Evolutionary conservation across 2,888 invertebrate genomes (phyloP).

Genomic region (Aphidius colemani): DNA sequence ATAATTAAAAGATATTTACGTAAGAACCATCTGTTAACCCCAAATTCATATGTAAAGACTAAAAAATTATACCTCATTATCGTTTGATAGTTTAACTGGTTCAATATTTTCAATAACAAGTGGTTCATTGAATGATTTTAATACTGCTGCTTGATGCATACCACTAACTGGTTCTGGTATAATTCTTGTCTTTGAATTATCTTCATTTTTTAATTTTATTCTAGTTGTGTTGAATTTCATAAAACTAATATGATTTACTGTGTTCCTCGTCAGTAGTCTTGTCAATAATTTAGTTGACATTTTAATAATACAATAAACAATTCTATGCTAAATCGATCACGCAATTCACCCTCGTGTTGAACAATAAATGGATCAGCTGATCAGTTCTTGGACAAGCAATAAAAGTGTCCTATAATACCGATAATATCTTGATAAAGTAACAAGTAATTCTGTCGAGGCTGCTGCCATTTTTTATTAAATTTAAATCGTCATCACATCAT

Average conservation of each 20-base stretch:
- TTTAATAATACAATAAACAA: neutral
- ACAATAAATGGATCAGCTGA: too few species aligned
- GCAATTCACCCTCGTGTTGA: neutral
- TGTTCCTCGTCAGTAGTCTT: slow-evolving; percentile 4
- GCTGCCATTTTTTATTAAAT: too few species aligned
- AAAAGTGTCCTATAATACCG: too few species aligned
- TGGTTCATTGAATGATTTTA: slow-evolving; percentile 62
- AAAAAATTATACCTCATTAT: slow-evolving; percentile 57
- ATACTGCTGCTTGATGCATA: slow-evolving; percentile 61
- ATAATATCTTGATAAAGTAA: too few species aligned
- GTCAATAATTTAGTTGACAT: slow-evolving; percentile 15
- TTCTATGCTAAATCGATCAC: neutral
- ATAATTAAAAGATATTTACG: slow-evolving; percentile 8
- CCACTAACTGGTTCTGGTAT: slow-evolving; percentile 38
- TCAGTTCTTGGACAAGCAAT: too few species aligned
- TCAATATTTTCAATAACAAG: slow-evolving; percentile 62
- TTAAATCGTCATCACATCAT: too few species aligned
- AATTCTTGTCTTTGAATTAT: slow-evolving; percentile 19
- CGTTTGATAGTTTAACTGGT: slow-evolving; percentile 55
- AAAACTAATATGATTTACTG: neutral
- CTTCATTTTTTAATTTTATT: slow-evolving; percentile 17
- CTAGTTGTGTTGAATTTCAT: slow-evolving; percentile 11
- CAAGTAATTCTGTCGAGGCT: too few species aligned
- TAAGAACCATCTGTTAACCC: neutral
- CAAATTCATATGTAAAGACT: neutral